Percentiles rank a stretch among this genome's conserved stretches.
These are phyloP conservation scores for Peromyscus maniculatus DNA, from an alignment of 2,113 vertebrate genomes.

Conservation along the genomic window DNA sequence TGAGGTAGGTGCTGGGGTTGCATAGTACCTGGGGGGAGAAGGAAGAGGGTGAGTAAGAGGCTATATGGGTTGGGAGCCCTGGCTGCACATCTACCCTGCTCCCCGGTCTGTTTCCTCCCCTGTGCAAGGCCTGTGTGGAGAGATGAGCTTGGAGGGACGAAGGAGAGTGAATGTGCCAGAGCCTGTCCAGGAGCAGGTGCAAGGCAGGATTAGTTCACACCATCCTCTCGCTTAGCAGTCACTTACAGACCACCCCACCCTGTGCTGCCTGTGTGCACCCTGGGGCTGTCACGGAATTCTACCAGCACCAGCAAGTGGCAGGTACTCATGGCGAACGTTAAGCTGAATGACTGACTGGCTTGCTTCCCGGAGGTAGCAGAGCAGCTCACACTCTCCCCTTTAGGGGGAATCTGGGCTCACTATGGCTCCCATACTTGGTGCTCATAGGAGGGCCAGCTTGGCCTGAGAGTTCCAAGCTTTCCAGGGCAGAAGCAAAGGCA, in stretches of 20 bases:
- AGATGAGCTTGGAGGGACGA: neutral
- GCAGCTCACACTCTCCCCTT: neutral
- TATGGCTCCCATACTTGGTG: neutral
- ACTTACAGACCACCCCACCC: rapidly evolving
- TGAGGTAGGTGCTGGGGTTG: conserved; percentile 84
- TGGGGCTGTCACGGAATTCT: rapidly evolving
- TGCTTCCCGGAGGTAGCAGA: neutral
- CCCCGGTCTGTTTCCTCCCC: neutral
- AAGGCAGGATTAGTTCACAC: neutral
- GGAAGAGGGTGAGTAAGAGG: rapidly evolving
- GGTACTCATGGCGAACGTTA: too few relatives aligned
- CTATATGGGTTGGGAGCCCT: neutral
- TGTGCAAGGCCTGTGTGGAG: neutral
- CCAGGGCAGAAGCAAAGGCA: neutral
- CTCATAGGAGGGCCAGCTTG: neutral
- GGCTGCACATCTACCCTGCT: too few relatives aligned
- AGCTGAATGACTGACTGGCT: neutral
- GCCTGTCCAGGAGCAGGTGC: neutral
- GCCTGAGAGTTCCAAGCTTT: neutral
- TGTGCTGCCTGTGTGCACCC: neutral
- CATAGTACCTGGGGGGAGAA: conserved; percentile 86
- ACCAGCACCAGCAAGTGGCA: neutral
- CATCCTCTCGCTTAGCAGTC: too few relatives aligned
- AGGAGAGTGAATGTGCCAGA: neutral
- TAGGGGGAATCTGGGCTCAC: neutral